phyloP scores from a whole-genome alignment of 2,888 invertebrate species.

The Lasioglossum lativentre region DNA sequence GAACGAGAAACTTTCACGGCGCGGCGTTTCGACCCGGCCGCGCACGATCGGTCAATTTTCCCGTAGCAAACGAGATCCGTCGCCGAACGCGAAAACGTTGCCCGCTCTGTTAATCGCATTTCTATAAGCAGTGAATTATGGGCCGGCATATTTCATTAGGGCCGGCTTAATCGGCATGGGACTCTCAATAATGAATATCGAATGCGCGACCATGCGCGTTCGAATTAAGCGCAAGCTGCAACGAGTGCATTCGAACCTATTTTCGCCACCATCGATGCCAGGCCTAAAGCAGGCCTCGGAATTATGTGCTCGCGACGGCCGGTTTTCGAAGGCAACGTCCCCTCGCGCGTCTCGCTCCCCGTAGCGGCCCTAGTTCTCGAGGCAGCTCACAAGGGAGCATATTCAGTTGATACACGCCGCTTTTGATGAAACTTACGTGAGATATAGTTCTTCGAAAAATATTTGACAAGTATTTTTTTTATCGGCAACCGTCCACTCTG shows the following conservation, averaged over 20 bases:
- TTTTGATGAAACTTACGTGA: no score
- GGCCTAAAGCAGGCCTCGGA: no score
- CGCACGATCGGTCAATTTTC: constrained; percentile 14
- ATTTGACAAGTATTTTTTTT: no score
- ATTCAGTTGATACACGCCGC: no score
- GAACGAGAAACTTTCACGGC: constrained; percentile 7
- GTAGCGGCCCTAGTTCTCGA: no score
- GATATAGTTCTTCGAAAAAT: no score
- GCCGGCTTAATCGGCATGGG: constrained; percentile 74
- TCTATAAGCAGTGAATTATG: constrained; percentile 79
- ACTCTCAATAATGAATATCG: constrained; percentile 77
- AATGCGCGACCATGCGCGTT: constrained; percentile 35
- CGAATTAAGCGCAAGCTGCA: not conserved
- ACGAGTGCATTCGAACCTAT: not conserved
- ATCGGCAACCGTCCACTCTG: no score
- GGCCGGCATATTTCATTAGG: constrained; percentile 79
- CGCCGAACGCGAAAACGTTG: constrained; percentile 27
- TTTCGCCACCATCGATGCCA: not conserved
- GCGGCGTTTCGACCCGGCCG: not conserved
- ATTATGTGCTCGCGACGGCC: no score
- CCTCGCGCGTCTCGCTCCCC: no score
- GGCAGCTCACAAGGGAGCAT: no score
- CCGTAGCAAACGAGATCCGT: not conserved
- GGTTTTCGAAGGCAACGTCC: no score
- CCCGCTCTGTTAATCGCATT: constrained; percentile 74